These are phyloP conservation scores for Mycalesis mineus DNA, from an alignment of 2,888 invertebrate species.

Conservation along the genomic window DNA sequence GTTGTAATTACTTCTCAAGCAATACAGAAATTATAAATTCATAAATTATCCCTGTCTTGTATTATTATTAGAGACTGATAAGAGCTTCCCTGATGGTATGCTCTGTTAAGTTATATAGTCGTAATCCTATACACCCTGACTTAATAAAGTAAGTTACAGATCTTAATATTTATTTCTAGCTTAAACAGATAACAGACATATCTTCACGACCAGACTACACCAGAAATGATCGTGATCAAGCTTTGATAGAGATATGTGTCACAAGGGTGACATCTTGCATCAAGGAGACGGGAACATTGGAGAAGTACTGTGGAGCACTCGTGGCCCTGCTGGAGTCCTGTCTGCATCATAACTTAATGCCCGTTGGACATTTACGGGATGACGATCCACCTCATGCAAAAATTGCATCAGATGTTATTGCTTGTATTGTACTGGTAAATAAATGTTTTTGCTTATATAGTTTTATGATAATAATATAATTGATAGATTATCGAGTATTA, in stretches of 20 bases:
- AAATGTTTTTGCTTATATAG: not conserved
- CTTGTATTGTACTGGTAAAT: constrained; percentile 93
- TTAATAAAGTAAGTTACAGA: not conserved
- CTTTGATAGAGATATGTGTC: constrained; percentile 96
- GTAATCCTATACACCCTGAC: too few species aligned
- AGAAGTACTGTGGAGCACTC: constrained; percentile 89
- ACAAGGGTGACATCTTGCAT: constrained; percentile 94
- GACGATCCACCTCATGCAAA: constrained; percentile 97
- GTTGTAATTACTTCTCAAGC: too few species aligned
- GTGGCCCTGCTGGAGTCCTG: constrained; percentile 92
- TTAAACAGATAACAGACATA: constrained; percentile 87
- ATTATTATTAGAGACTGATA: too few species aligned
- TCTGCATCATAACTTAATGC: constrained; percentile 91
- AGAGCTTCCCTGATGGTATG: too few species aligned
- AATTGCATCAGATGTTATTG: constrained; percentile 96
- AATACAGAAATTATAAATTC: too few species aligned
- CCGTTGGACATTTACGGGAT: constrained; percentile 80
- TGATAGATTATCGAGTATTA: too few species aligned
- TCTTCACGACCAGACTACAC: constrained; percentile 90
- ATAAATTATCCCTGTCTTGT: too few species aligned
- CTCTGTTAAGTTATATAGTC: too few species aligned
- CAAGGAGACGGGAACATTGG: constrained; percentile 91
- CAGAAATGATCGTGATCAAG: constrained; percentile 93
- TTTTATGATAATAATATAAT: not conserved
- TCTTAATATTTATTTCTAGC: constrained; percentile 49